These are phyloP conservation scores for Danio rerio DNA, from an alignment of 2,113 vertebrate species.

Conservation along the genomic window DNA sequence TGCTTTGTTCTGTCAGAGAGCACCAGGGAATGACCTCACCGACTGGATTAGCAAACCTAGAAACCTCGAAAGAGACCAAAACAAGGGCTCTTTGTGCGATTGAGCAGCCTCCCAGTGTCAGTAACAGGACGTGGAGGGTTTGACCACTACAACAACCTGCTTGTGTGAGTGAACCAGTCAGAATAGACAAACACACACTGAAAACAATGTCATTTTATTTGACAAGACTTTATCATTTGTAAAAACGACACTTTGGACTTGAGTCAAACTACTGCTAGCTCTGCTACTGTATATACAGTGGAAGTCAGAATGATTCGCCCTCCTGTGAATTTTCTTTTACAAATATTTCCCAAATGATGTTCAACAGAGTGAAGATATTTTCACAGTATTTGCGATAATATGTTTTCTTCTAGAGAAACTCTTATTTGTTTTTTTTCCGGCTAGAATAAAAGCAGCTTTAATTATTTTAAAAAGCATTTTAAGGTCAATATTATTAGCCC, in stretches of 20 bases:
- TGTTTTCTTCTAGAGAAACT: too few species aligned
- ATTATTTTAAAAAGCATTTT: too few species aligned
- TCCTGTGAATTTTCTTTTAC: too few species aligned
- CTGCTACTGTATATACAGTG: neutral
- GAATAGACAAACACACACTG: slow-evolving; percentile 2
- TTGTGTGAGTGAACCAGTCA: slow-evolving; percentile 30
- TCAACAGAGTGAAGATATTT: too few species aligned
- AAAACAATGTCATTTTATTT: neutral
- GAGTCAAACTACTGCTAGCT: slow-evolving; percentile 12
- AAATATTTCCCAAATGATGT: too few species aligned
- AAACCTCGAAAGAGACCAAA: neutral
- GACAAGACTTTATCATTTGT: neutral
- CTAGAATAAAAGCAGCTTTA: too few species aligned
- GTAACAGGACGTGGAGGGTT: slow-evolving; percentile 71
- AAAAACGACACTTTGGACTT: slow-evolving; percentile 12
- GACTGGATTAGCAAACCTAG: neutral
- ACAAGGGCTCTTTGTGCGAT: slow-evolving; percentile 57
- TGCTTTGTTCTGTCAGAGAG: slow-evolving; percentile 1
- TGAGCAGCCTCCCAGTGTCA: slow-evolving; percentile 34
- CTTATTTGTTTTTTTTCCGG: too few species aligned
- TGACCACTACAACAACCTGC: slow-evolving; percentile 51
- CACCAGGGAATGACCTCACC: slow-evolving; percentile 18
- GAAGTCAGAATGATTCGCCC: too few species aligned
- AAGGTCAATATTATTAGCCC: too few species aligned
- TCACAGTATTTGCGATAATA: too few species aligned